Percentiles rank a stretch among this genome's conserved stretches.
Evolutionary conservation across 2,113 vertebrate species (phyloP).

Genomic region (Tyto alba): DNA sequence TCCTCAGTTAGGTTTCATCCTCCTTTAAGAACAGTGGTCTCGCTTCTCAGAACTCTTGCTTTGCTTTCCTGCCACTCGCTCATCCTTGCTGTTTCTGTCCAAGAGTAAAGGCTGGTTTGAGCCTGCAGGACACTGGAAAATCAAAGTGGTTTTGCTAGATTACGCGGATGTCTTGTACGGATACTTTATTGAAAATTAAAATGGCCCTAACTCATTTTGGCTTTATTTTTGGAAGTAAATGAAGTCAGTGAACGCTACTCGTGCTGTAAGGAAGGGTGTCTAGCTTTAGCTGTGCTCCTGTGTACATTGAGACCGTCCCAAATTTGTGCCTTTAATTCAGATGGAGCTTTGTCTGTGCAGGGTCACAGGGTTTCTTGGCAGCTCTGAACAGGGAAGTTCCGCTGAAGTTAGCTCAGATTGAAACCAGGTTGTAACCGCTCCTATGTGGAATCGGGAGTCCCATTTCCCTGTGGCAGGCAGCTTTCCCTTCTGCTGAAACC

Average conservation of each 20-base stretch:
- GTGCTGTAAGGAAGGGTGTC: background rate
- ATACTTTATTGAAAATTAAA: background rate
- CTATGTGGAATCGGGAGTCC: rapidly evolving
- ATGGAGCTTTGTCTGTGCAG: background rate
- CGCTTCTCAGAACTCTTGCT: background rate
- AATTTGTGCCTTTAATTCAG: background rate
- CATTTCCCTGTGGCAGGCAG: background rate
- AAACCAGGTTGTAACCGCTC: background rate
- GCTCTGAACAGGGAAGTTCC: background rate
- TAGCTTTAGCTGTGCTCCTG: background rate
- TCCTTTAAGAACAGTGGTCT: background rate
- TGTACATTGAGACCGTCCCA: background rate
- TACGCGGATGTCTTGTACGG: background rate
- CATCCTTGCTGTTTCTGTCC: background rate
- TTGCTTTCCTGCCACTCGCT: background rate
- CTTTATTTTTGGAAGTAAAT: background rate
- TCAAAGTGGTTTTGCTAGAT: background rate
- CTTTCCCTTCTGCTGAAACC: background rate
- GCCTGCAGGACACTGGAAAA: background rate
- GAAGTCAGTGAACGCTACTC: rapidly evolving
- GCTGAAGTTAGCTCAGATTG: rapidly evolving
- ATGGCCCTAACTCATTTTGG: background rate
- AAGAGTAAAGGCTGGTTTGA: background rate
- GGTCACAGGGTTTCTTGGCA: background rate
- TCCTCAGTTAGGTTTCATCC: background rate